These are phyloP conservation scores for Kuschelorhynchus macadamiae DNA, from an alignment of 2,888 invertebrate species.

Conservation along the genomic window DNA sequence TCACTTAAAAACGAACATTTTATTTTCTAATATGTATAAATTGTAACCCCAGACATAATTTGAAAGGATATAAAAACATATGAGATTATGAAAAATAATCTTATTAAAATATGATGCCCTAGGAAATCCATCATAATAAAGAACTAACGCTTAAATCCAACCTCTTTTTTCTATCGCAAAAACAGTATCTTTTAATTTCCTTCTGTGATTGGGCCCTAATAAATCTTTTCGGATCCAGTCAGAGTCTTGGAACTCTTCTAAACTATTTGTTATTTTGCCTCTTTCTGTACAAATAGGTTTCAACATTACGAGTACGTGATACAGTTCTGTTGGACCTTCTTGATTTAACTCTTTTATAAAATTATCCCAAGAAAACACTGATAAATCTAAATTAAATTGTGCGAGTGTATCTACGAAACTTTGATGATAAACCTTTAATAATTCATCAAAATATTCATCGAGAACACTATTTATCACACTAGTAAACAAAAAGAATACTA, in stretches of 20 bases:
- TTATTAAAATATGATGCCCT: no score
- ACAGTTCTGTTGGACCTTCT: slow-evolving; percentile 67
- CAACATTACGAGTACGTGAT: slow-evolving; percentile 70
- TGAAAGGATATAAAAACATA: no score
- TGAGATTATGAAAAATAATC: no score
- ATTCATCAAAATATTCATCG: slow-evolving; percentile 68
- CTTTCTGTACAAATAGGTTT: slow-evolving; percentile 70
- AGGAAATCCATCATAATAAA: no score
- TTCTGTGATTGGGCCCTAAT: slow-evolving; percentile 63
- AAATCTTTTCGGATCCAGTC: slow-evolving; percentile 65
- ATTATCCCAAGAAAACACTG: slow-evolving; percentile 66
- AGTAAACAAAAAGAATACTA: slow-evolving; percentile 72
- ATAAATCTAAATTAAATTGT: slow-evolving; percentile 63
- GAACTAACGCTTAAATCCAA: slow-evolving; percentile 59
- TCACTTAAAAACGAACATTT: no score
- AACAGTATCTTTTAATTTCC: slow-evolving; percentile 64
- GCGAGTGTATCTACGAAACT: slow-evolving; percentile 68
- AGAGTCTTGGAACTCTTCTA: slow-evolving; percentile 67
- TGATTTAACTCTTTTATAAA: slow-evolving; percentile 68
- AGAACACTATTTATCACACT: slow-evolving; percentile 69
- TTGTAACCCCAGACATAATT: no score
- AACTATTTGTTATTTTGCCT: slow-evolving; percentile 67
- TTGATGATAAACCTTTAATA: slow-evolving; percentile 72
- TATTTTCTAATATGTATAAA: no score
- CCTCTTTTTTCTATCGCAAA: slow-evolving; percentile 62